Evolutionary conservation across 2,797 vertebrate species (phyloP).

Genomic region (Mormyrops attenuatus): DNA sequence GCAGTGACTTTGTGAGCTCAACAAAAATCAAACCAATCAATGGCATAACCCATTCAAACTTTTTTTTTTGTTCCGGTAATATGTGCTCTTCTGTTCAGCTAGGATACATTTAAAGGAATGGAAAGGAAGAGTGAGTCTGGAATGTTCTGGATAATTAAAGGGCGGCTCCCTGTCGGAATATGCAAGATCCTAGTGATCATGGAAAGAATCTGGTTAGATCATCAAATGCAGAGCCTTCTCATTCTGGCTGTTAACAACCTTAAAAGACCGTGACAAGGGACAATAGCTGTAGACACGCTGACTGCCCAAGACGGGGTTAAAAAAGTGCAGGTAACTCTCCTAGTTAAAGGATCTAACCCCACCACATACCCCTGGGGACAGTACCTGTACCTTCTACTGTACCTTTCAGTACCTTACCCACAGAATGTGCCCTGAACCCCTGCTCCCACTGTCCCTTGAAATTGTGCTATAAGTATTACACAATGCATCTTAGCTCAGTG

Average conservation of each 20-base stretch:
- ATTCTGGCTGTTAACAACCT: slow-evolving; percentile 8
- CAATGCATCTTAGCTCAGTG: neutral
- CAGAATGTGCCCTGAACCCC: neutral
- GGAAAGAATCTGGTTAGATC: slow-evolving; percentile 32
- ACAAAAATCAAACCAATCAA: neutral
- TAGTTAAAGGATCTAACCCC: slow-evolving; percentile 42
- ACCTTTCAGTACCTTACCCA: neutral
- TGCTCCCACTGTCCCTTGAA: neutral
- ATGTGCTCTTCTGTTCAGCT: neutral
- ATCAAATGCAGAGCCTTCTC: slow-evolving; percentile 28
- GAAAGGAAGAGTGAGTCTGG: slow-evolving; percentile 43
- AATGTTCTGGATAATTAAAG: slow-evolving; percentile 63
- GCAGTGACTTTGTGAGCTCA: neutral
- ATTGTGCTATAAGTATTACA: slow-evolving; percentile 7
- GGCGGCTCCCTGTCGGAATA: slow-evolving; percentile 57
- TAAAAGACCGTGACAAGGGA: neutral
- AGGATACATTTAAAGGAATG: slow-evolving; percentile 53
- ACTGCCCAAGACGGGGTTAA: neutral
- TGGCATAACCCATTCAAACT: neutral
- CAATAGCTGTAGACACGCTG: neutral
- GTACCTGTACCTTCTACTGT: neutral
- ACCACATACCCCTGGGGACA: slow-evolving; percentile 38
- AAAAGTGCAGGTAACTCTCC: slow-evolving; percentile 36
- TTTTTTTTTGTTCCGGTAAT: neutral
- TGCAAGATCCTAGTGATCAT: neutral